Base-by-base conservation (phyloP, 2,888 invertebrate species). In the Pterostichus niger region DNA sequence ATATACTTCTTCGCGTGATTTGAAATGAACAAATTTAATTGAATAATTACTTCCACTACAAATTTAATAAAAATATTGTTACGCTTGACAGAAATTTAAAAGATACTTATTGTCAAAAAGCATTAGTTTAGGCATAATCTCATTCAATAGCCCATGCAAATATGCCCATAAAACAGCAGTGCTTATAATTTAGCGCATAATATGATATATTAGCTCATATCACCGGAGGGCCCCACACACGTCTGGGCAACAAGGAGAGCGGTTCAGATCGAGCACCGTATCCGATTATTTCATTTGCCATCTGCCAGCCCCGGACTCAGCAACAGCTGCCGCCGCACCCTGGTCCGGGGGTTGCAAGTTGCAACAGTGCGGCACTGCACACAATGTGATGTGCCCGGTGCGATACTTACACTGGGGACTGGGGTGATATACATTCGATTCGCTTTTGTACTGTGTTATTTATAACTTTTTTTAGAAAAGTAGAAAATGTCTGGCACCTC, bases 271-370 rank as follows among this genome's bases (percentile, higher is more conserved):
- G 5, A 6, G 44, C 61, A 64, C 61, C 79, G 64, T 61, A 49
- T 79, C 79, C 64, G 80, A 80, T 80, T 68, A 61, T 64, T 79
- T 80, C 64, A 64, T 52, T 80, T 68, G 80, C 80, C 80, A 80
- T 80, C 80, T 80, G 80, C 52, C 46, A 49, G 54, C 49, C 31
- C 75, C 4, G 46, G 44, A 15, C 13, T 44, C 5, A 44, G 68
- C 68, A 44, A 71, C 68, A 17, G 44, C 68, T 71, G 44, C 40
- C 9, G n/a, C 10, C 40, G 68, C 68, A 17, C 68, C 2, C 9
- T 17, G 56, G 2, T n/a, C n/a, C 64, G n/a, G 11, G 35, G 35
- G 49, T 9, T 64, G 33, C 13, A 64, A 49, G 11, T 11, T 11
- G 31, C 59, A 24, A 59, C 59, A 59, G 59, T 59, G 24, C 31